Evolutionary conservation across 2,888 invertebrate genomes (phyloP).

Genomic region (Argynnis bischoffii): DNA sequence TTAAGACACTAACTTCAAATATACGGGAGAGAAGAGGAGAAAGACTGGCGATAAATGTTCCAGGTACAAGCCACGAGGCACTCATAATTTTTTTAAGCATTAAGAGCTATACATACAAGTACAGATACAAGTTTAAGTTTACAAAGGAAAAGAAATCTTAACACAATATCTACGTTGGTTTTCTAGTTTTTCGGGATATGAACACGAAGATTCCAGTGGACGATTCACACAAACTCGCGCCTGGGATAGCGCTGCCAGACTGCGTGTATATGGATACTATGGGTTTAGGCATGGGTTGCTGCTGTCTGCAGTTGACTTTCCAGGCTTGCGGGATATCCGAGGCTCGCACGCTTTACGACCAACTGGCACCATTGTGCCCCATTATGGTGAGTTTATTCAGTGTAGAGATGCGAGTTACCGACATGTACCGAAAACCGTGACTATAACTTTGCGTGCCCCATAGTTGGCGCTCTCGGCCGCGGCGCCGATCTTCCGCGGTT

Average conservation of each 20-base stretch:
- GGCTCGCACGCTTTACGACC: conserved; percentile 97
- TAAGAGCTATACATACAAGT: background rate
- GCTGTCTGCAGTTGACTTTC: conserved; percentile 97
- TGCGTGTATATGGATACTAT: conserved; percentile 99
- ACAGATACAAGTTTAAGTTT: background rate
- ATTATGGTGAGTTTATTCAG: conserved; percentile 89
- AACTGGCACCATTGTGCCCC: conserved; percentile 97
- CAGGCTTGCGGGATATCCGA: conserved; percentile 98
- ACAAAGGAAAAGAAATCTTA: background rate
- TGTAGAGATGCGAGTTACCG: background rate
- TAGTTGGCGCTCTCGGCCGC: conserved; percentile 98
- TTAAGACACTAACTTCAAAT: conserved; percentile 95
- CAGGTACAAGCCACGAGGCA: conserved; percentile 83
- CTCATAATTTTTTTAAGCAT: background rate
- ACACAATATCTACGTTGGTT: background rate
- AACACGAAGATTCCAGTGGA: conserved; percentile 94
- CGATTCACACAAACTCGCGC: conserved; percentile 84
- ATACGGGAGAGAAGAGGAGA: conserved; percentile 95
- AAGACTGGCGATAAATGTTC: conserved; percentile 98
- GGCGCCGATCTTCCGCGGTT: conserved; percentile 96
- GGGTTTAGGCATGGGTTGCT: conserved; percentile 99
- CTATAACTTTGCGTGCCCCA: background rate
- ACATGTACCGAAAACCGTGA: too few relatives aligned
- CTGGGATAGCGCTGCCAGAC: conserved; percentile 88
- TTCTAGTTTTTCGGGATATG: conserved; percentile 92